Conservation (phyloP, 2,113 vertebrate species). For the Gavia stellata region DNA sequence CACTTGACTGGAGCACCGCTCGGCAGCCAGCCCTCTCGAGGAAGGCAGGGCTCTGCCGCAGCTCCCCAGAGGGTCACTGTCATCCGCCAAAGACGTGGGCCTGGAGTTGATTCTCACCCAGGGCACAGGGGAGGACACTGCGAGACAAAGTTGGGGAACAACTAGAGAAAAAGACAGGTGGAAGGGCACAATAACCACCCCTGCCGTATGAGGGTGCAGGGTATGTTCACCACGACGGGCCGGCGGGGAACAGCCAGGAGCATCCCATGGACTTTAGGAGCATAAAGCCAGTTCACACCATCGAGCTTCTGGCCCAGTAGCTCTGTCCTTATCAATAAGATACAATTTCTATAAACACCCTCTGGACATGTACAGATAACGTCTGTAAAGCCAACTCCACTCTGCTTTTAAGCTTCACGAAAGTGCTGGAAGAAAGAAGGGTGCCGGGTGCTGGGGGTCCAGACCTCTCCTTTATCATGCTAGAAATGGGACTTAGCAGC, state of each 20-base stretch:
- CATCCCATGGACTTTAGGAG: neutral
- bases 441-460: neutral
- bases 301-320: neutral
- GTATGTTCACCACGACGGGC: neutral
- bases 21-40: neutral
- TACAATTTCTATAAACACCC: neutral
- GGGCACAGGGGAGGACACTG: neutral
- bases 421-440: neutral
- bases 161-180: neutral
- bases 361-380: neutral
- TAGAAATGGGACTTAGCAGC: neutral
- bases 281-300: neutral
- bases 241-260: neutral
- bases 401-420: neutral
- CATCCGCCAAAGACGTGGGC: neutral
- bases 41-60: neutral
- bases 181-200: neutral
- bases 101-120: neutral
- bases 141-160: neutral
- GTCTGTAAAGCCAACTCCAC: neutral
- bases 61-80: neutral
- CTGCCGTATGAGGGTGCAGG: neutral
- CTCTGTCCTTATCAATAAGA: neutral
- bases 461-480: neutral
- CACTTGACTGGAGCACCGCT: neutral